Base-by-base conservation (phyloP, 35 echinoderm and acorn worm species). In the Apostichopus japonicus region DNA sequence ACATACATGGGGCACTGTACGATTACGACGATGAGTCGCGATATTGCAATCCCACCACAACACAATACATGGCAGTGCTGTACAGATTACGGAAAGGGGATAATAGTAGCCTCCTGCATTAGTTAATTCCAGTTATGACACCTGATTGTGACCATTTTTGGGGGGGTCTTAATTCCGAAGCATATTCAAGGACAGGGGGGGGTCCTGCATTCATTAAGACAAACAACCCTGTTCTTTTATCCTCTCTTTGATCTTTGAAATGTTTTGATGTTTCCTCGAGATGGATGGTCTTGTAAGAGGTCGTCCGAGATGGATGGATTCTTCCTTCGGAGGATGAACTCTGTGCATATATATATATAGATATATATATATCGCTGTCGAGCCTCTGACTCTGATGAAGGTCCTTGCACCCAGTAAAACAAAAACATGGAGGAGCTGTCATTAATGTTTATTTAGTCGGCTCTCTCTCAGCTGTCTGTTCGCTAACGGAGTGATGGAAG, bases 381-480 rank as follows among this genome's bases (percentile, higher is more conserved):
- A 5, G 15, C 21, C 17, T 16, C 15, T 16, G 6, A 1, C 71
- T 23, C 6, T 19, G 15, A 5, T 19, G 71, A 75, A 75, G 13
- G 71, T 75, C 71, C 22, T 19, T 19, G 0, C 71, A 75, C 22
- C 71, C 71, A 21, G 13, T n/a, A 75, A 21, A 19, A 75, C 0
- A 23, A 75, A 21, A 19, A 24, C 15, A 23, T 75, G 15, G 17
- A 80, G 78, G 17, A 84, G 56, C 81, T 84, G 24, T 54, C 54
- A 59, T 84, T 84, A 59, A 84, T 84, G 81, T 84, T 84, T 84
- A 84, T 84, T 84, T 84, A 54, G 51, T 22, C 23, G 7, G 57
- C 57, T 61, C 6, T 24, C 23, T 54, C 56, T 59, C 81, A 84
- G 81, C 81, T 84, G 81, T 84, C 81, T 14, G n/a, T 59, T 57